A percentile compares a stretch with the other conserved stretches of the same genome.
Evolutionary conservation across 2,113 vertebrate genomes (phyloP).

Genomic region (Prolemur simus): DNA sequence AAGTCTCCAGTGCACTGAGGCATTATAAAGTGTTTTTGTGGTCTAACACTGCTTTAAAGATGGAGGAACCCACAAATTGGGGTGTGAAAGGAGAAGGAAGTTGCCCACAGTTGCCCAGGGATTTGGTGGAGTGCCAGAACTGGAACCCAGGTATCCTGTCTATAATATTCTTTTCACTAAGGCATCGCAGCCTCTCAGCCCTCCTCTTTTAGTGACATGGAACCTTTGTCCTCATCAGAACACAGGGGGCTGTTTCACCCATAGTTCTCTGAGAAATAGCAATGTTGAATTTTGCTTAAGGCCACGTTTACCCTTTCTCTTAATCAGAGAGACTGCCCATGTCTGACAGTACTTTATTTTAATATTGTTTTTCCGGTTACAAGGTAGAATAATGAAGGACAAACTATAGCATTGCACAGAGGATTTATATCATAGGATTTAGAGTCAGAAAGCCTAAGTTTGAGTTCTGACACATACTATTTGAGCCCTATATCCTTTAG

Average conservation of each 20-base stretch:
- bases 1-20: neutral
- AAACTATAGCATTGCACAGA: neutral
- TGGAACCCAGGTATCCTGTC: neutral
- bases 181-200: neutral
- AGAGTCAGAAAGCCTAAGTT: neutral
- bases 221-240: neutral
- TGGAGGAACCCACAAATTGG: neutral
- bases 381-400: neutral
- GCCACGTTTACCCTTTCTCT: neutral
- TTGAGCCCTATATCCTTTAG: neutral
- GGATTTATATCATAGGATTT: constrained; percentile 34
- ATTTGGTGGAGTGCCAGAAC: neutral
- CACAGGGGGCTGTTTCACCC: neutral
- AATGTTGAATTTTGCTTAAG: neutral
- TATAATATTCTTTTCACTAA: neutral
- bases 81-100: neutral
- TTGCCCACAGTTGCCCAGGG: neutral
- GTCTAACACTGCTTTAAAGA: neutral
- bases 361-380: constrained; percentile 9
- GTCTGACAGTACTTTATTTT: constrained; percentile 25
- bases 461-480: neutral
- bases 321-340: neutral
- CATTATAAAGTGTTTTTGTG: neutral
- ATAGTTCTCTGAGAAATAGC: neutral
- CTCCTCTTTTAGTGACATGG: neutral